Base-by-base conservation (phyloP, 2,113 vertebrate species). In the Gyps fulvus region DNA sequence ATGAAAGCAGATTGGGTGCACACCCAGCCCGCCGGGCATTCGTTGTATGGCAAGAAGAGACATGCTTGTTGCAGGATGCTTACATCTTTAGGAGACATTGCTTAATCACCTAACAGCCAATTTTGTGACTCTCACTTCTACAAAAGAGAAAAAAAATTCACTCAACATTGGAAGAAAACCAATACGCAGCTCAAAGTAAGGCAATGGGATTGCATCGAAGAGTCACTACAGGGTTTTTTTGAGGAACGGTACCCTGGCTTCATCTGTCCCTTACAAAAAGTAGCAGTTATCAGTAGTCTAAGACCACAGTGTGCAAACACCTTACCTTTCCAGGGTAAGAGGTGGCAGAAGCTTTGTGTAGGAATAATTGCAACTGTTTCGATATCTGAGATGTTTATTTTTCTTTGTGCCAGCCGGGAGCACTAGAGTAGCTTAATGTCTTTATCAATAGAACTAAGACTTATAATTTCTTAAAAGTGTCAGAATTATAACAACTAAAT, bases 11-110 rank as follows among this genome's bases (percentile, higher is more conserved):
- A 43, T 0, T 27, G 78, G 20, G 81, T 0, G 1, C 43, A 57
- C 59, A 0, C 94, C 91, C 91, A 83, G 66, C 91, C 96, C 0
- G 1, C 45, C 5, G 8, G 96, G 94, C 84, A 16, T 3, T 38
- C 58, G 13, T 54, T 71, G 0, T 16, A 32, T 5, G 26, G 71
- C 96, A 97, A 96, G 97, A 93, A 94, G 61, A 77, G 67, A 83
- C 97, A 81, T 26, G 96, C 31, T 71, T 31, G 27, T 42, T 76
- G 50, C 42, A 81, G 66, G 26, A 13, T 58, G 66, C 81, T 89
- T 76, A n/a, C 70, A 40, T 59, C 84, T 72, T 91, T 34, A 77
- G 16, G 32, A 94, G 59, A 50, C n/a, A 47, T 85, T 93, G 66
- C 84, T 85, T 84, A 96, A 91, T 52, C 59, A 36, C 14, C 43